A percentile compares a stretch with the other conserved stretches of the same genome.
Evolutionary conservation across 2,113 vertebrate species (phyloP).

Genomic region (Gadus macrocephalus): DNA sequence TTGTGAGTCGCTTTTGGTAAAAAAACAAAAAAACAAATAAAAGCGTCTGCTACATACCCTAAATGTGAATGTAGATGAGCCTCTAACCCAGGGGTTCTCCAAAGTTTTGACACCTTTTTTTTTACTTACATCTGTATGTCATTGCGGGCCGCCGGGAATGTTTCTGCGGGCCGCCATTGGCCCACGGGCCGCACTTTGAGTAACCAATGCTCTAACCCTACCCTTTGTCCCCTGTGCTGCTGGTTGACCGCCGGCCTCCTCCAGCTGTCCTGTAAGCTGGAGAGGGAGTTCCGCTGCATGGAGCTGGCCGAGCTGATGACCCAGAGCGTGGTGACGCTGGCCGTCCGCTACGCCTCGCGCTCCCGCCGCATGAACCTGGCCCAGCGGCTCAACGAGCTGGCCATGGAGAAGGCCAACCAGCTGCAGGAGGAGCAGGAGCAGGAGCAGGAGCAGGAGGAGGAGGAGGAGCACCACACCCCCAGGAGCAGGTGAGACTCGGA

Average conservation of each 20-base stretch:
- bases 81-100: no score
- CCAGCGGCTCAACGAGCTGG: slow-evolving; percentile 84
- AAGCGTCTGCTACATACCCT: no score
- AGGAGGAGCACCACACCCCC: slow-evolving; percentile 31
- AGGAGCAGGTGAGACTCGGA: slow-evolving; percentile 54
- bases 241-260: not conserved
- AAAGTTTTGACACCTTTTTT: no score
- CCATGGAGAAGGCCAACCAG: slow-evolving; percentile 79
- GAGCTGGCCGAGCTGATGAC: slow-evolving; percentile 92
- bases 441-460: slow-evolving; percentile 54
- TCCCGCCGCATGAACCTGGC: slow-evolving; percentile 84
- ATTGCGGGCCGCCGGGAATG: no score
- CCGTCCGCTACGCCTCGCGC: slow-evolving; percentile 90
- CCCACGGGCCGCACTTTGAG: no score
- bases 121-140: no score
- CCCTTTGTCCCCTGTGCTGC: no score
- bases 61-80: no score
- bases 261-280: slow-evolving; percentile 92
- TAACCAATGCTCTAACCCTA: no score
- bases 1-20: no score
- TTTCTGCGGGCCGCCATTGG: no score
- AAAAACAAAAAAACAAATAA: no score
- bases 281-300: slow-evolving; percentile 90
- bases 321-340: slow-evolving; percentile 80
- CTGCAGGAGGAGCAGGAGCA: slow-evolving; percentile 49